Base-by-base conservation (phyloP, 2,888 invertebrate genomes). In the Cataglyphis altisquamis region DNA sequence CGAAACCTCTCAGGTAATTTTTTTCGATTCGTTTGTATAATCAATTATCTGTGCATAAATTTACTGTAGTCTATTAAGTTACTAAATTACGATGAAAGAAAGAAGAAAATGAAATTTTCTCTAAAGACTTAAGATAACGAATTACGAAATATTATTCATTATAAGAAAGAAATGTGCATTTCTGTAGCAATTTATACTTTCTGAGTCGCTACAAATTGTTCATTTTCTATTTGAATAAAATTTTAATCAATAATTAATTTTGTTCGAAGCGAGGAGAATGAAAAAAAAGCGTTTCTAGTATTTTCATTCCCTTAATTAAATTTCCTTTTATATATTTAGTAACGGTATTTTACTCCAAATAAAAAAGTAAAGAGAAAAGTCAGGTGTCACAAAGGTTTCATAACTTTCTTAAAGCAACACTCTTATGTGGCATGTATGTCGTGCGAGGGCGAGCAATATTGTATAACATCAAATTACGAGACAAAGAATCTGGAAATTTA, bases 1-100 rank as follows among this genome's bases (percentile, higher is more conserved):
- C 87, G 2, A 93, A 93, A 82, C 93, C 93, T 25, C 93, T 93
- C 5, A 92, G 94, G 93, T 93, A 82, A 83, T 45, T 41, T 29
- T 29, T 10, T 57, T 32, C 63, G 9, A 8, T 72, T 41, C n/a
- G 18, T 32, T 21, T 32, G 41, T 70, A 60, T 36, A 60, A 25
- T 72, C 18, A 80, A 70, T 80, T 70, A 36, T 36, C 12, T 36
- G 3, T 29, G 62, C 32, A n/a, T 41, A 6, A 66, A 32, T 81
- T 66, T 8, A 62, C 4, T 18, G 9, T 9, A n/a, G 1, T 18
- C 6, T 25, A 39, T 57, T 39, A 36, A 29, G 60, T n/a, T 9
- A 57, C 29, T 15, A 72, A 8, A 18, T 60, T 32, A 15, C 8
- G 8, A 52, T 29, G 1, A 75, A 63, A 52, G 18, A 29, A 36